Evolutionary conservation across 2,888 invertebrate genomes (phyloP).

Genomic region (Muscina levida): DNA sequence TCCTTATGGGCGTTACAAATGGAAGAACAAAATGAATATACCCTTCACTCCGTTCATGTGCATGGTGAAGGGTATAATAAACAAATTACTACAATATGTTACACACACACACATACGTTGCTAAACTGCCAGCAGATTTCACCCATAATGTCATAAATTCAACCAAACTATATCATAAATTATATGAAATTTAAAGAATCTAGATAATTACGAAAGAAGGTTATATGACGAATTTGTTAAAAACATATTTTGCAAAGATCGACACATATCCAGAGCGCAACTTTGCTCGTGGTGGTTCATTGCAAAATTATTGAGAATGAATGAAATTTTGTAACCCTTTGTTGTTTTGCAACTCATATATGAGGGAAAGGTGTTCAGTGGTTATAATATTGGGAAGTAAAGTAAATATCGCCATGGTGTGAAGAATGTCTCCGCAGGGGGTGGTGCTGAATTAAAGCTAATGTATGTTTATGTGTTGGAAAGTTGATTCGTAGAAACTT

Average conservation of each 20-base stretch:
- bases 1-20: too few relatives aligned
- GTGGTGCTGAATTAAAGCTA: too few relatives aligned
- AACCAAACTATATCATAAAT: constrained; percentile 50
- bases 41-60: too few relatives aligned
- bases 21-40: too few relatives aligned
- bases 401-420: constrained; percentile 26
- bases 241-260: constrained; percentile 41
- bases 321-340: constrained; percentile 52
- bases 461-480: too few relatives aligned
- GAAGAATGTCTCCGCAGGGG: background rate
- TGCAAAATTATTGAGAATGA: constrained; percentile 43
- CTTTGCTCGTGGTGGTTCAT: background rate
- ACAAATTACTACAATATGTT: too few relatives aligned
- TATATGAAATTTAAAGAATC: constrained; percentile 52
- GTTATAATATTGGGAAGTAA: too few relatives aligned
- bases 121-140: constrained; percentile 36
- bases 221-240: constrained; percentile 43
- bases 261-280: constrained; percentile 11
- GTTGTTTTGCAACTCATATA: too few relatives aligned
- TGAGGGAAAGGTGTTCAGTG: too few relatives aligned
- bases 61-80: too few relatives aligned
- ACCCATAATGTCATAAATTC: constrained; percentile 34
- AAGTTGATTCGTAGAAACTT: constrained; percentile 2
- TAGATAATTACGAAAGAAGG: constrained; percentile 38
- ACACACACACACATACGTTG: background rate